phyloP scores from a whole-genome alignment of 2,888 invertebrate genomes.

The Latrodectus hesperus region DNA sequence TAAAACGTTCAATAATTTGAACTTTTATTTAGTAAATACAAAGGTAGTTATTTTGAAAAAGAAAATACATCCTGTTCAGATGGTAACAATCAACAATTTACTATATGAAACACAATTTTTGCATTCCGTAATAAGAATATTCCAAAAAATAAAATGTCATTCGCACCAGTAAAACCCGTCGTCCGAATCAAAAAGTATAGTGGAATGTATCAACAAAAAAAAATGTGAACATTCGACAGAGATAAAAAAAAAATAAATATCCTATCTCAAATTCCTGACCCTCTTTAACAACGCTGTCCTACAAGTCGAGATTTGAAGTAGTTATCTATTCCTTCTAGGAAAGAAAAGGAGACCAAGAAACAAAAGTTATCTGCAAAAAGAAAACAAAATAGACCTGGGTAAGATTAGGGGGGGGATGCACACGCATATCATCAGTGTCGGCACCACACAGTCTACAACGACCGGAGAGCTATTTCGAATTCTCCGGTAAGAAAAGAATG shows the following conservation, averaged over 20 bases:
- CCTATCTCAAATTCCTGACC: constrained; percentile 22
- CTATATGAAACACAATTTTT: too few species aligned
- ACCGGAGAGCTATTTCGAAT: constrained; percentile 42
- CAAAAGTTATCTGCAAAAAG: not conserved
- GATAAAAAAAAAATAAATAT: not conserved
- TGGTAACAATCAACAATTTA: too few species aligned
- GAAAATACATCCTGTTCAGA: too few species aligned
- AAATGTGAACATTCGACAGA: not conserved
- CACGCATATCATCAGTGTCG: constrained; percentile 18
- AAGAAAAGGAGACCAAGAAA: constrained; percentile 12
- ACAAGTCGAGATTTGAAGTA: constrained; percentile 35
- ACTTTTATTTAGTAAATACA: too few species aligned
- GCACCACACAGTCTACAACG: constrained; percentile 57
- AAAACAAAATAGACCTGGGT: not conserved
- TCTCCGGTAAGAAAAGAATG: constrained; percentile 14
- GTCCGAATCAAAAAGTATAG: too few species aligned
- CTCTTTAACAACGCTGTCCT: constrained; percentile 8
- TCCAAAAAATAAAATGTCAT: too few species aligned
- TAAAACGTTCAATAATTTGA: too few species aligned
- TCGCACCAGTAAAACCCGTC: too few species aligned
- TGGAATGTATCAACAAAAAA: not conserved
- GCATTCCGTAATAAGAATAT: too few species aligned
- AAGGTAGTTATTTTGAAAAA: too few species aligned
- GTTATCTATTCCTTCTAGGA: constrained; percentile 39
- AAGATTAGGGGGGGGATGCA: constrained; percentile 14